These are phyloP conservation scores for Anthophora plumipes DNA, from an alignment of 2,888 invertebrate species.

Conservation along the genomic window DNA sequence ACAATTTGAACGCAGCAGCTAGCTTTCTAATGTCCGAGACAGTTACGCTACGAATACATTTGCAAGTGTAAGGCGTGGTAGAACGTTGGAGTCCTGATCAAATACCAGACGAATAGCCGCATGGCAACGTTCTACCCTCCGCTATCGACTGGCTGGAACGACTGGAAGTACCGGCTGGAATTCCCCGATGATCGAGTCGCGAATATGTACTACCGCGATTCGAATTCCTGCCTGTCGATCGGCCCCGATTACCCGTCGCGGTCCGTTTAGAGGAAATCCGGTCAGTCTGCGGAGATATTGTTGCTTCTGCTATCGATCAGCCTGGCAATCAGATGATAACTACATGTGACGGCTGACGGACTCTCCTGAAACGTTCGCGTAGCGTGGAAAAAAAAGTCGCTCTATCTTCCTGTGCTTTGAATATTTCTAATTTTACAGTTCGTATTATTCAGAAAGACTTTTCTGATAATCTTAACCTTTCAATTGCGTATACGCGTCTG, in stretches of 20 bases:
- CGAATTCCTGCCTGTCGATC: constrained; percentile 61
- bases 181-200: constrained; percentile 60
- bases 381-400: not conserved
- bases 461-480: not conserved
- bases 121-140: constrained; percentile 32
- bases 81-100: constrained; percentile 70
- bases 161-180: constrained; percentile 60
- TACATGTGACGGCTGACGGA: constrained; percentile 15
- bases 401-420: not conserved
- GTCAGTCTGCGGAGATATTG: constrained; percentile 62
- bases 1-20: constrained; percentile 63
- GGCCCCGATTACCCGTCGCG: constrained; percentile 48
- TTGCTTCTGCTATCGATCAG: constrained; percentile 55
- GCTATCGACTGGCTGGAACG: constrained; percentile 51
- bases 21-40: constrained; percentile 73
- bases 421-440: not conserved
- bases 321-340: constrained; percentile 39
- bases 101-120: constrained; percentile 67
- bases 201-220: constrained; percentile 55
- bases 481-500: no score
- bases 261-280: constrained; percentile 64
- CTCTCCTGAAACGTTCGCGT: not conserved
- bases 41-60: constrained; percentile 75
- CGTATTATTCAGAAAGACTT: not conserved
- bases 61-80: constrained; percentile 77